Base-by-base conservation (phyloP, 2,113 vertebrate genomes). In the Ivindomyrus marchei region DNA sequence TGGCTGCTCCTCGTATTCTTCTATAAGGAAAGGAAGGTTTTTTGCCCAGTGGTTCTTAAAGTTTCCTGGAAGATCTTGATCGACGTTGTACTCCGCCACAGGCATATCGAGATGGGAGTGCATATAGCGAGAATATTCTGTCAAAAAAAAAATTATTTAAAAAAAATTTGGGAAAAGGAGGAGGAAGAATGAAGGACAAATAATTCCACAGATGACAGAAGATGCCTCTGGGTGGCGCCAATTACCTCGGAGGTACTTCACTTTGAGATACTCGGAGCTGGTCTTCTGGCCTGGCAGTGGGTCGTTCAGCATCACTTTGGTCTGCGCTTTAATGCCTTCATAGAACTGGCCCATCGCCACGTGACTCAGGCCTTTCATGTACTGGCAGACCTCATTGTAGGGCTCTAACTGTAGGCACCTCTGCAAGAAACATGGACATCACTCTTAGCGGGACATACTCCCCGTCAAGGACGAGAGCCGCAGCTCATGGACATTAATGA, bases 1-100 rank as follows among this genome's bases (percentile, higher is more conserved):
- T 0, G 98, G 98, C 93, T 99, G 98, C 39, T 99, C 98, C 91
- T 99, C 98, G n/a, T 99, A 99, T 88, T 98, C 98, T 52, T 99
- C 98, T 90, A 99, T 98, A 70, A 99, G 96, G 92, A 99, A 99
- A 77, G 98, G 98, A 83, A 99, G 96, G 91, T 97, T 98, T 92
- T 99, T 99, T 53, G 98, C 97, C 98, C 98, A 99, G 93, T 99
- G 98, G 91, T 99, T 98, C 93, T 99, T 99, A 91, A 99, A 99
- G 94, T 97, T 97, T 87, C 98, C 98, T 0, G 98, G 98, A 90
- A 99, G 96, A 92, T 99, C 98, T 91, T 89, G 90, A 90, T 99
- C 98, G 89, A 97, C 95, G 83, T 97, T 99, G 92, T 99, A 99
- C 58, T 99, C 98, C 0, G 97, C 96, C 19, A 99, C 97, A 0